Evolutionary conservation across 1,140 invertebrate species (phyloP).

Genomic region (Drosophila erecta): DNA sequence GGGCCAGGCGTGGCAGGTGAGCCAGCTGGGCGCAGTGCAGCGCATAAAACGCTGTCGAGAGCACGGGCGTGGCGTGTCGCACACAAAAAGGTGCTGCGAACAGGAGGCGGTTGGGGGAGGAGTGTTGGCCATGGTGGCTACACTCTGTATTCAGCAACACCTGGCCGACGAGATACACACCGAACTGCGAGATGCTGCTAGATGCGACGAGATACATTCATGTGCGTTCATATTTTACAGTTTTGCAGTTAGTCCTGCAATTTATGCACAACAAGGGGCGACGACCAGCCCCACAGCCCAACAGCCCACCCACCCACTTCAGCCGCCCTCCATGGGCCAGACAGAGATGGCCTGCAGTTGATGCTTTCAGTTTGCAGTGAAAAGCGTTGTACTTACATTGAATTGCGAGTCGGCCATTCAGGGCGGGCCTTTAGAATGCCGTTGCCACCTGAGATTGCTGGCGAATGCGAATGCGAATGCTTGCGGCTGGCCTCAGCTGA

Average conservation of each 20-base stretch:
- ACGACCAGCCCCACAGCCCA: neutral
- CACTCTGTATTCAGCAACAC: slow-evolving; percentile 67
- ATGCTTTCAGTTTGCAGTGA: slow-evolving; percentile 65
- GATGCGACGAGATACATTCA: slow-evolving; percentile 47
- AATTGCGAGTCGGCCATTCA: slow-evolving; percentile 48
- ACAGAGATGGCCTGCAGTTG: neutral
- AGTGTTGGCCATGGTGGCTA: slow-evolving; percentile 12
- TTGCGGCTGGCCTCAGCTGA: slow-evolving; percentile 47
- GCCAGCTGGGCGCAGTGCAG: slow-evolving; percentile 28
- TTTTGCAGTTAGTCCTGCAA: slow-evolving; percentile 74
- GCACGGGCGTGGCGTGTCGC: slow-evolving; percentile 61
- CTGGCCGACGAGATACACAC: slow-evolving; percentile 53
- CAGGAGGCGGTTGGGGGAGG: neutral
- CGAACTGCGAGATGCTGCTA: slow-evolving; percentile 20
- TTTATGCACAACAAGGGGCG: slow-evolving; percentile 67
- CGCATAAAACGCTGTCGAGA: slow-evolving; percentile 74
- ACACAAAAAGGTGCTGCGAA: slow-evolving; percentile 67
- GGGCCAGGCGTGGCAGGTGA: slow-evolving; percentile 8
- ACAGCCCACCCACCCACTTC: neutral
- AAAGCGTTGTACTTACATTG: slow-evolving; percentile 72
- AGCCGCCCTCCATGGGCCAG: neutral
- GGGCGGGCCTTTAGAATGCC: slow-evolving; percentile 46
- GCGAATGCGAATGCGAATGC: slow-evolving; percentile 38
- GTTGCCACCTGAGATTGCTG: slow-evolving; percentile 50
- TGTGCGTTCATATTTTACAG: slow-evolving; percentile 69